Conservation (phyloP, 2,113 vertebrate genomes). For the Corydoras sp. region DNA sequence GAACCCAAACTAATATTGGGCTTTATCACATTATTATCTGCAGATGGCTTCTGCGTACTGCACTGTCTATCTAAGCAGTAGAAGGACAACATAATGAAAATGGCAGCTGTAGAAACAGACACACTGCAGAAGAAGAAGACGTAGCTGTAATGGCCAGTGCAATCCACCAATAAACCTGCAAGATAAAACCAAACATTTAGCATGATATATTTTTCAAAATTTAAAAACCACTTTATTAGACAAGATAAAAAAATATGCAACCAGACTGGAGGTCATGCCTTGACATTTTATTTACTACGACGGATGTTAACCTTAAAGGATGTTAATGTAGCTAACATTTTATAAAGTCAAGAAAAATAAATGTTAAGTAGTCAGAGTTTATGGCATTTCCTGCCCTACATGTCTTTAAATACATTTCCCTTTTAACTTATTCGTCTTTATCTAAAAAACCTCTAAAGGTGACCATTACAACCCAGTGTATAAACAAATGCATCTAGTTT, state of each 20-base stretch:
- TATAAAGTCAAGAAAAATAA: too few species aligned
- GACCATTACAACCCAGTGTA: too few species aligned
- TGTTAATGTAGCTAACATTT: too few species aligned
- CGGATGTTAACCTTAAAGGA: constrained; percentile 27
- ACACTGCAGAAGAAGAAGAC: constrained; percentile 73
- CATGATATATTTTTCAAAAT: not conserved
- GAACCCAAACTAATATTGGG: constrained; percentile 1
- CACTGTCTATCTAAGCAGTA: constrained; percentile 57
- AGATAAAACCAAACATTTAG: constrained; percentile 10
- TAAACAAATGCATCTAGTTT: too few species aligned
- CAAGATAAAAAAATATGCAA: not conserved
- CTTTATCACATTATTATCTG: constrained; percentile 13
- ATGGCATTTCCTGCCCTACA: too few species aligned
- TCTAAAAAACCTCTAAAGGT: too few species aligned
- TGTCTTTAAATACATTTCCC: too few species aligned
- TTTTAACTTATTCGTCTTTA: too few species aligned
- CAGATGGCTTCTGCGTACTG: constrained; percentile 42
- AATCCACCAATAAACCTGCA: constrained; percentile 78
- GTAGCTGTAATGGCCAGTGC: constrained; percentile 61
- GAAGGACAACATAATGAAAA: constrained; percentile 73
- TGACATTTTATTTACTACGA: constrained; percentile 39
- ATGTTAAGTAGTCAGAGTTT: too few species aligned
- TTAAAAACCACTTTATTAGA: not conserved
- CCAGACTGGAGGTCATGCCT: constrained; percentile 1
- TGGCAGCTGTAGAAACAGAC: constrained; percentile 62